Conservation (phyloP, 2,797 vertebrate genomes). For the Carcharodon carcharias region DNA sequence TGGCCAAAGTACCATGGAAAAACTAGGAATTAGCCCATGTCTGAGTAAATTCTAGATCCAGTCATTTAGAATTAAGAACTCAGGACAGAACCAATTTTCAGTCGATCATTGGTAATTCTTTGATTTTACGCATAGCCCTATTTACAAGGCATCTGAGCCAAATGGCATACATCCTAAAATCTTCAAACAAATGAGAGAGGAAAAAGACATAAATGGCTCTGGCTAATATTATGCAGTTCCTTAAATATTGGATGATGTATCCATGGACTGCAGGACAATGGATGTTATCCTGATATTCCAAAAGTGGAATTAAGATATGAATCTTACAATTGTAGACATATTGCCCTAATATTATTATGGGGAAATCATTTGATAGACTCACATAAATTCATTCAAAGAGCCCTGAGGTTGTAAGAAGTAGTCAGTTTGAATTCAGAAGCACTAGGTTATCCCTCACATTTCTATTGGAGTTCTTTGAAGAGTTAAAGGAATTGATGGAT, state of each 20-base stretch:
- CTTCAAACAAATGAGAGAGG: background rate
- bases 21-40: background rate
- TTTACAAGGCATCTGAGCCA: background rate
- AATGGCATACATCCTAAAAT: background rate
- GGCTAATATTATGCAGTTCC: background rate
- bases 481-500: no score
- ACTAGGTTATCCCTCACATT: background rate
- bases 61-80: background rate
- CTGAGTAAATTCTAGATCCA: background rate
- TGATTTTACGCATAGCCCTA: background rate
- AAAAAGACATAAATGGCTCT: background rate
- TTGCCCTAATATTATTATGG: background rate
- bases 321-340: background rate
- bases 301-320: background rate
- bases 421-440: background rate
- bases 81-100: background rate
- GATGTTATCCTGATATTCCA: background rate
- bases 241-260: background rate
- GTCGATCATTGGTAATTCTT: background rate
- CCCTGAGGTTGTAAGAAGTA: background rate
- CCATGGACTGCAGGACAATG: background rate
- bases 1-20: background rate
- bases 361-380: background rate
- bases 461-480: no score
- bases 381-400: background rate